Evolutionary conservation across 2,113 vertebrate genomes (phyloP).

Genomic region (Zootoca vivipara): DNA sequence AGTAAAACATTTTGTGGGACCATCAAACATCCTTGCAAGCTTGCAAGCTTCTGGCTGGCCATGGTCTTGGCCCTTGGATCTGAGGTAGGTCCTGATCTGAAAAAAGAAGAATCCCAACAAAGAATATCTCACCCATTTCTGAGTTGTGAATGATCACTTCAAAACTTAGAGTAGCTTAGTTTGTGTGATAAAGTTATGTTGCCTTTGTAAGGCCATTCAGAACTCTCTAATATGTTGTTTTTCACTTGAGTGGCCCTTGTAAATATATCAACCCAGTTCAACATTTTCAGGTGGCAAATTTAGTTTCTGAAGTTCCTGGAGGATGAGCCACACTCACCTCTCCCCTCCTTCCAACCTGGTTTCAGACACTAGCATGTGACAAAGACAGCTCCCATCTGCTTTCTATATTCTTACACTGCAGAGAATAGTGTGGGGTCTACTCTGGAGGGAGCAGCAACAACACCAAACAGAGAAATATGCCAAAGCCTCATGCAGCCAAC

Average conservation of each 20-base stretch:
- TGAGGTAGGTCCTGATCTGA: neutral
- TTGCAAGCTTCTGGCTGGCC: neutral
- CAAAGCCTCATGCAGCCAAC: neutral
- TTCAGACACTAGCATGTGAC: neutral
- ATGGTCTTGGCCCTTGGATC: neutral
- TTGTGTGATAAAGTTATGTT: neutral
- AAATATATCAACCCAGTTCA: slow-evolving; percentile 16
- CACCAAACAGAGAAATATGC: neutral
- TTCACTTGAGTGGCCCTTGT: neutral
- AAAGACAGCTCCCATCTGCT: neutral
- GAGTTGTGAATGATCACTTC: neutral
- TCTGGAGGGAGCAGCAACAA: neutral
- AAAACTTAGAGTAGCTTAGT: neutral
- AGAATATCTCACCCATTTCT: neutral
- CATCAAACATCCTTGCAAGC: neutral
- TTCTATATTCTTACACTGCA: neutral
- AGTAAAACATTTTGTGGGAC: no score
- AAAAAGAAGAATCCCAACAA: neutral
- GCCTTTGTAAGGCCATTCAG: neutral
- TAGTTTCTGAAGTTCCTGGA: neutral
- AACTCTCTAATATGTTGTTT: neutral
- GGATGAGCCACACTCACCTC: neutral
- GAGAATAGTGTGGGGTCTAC: neutral
- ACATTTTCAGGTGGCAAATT: slow-evolving; percentile 27
- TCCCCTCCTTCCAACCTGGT: neutral